Base-by-base conservation (phyloP, 1,140 invertebrate species). In the Ptiloglossa arizonensis region DNA sequence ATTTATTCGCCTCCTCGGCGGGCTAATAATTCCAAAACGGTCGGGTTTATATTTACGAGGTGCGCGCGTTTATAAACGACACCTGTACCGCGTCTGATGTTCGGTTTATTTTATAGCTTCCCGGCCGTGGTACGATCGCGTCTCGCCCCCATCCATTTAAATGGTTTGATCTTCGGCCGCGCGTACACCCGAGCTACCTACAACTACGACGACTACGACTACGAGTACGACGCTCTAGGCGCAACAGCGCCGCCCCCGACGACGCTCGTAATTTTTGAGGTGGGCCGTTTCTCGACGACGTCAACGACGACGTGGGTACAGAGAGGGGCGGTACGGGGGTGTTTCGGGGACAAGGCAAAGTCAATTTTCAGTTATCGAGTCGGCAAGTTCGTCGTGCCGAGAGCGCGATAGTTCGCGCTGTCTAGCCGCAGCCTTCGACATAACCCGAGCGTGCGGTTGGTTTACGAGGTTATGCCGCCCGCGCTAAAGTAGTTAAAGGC, bases 381-480 rank as follows among this genome's bases (percentile, higher is more conserved):
- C 62, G 67, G n/a, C 56, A 80, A 83, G 46, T 80, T 80, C 46
- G 59, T 63, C 52, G 54, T 29, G 9, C 8, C 27, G n/a, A n/a
- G 63, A 44, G 75, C 69, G 77, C 82, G 41, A 83, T 63, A 66
- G 81, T 74, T 80, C 76, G 69, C 76, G 77, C 76, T 66, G 56
- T 54, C 68, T 63, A 52, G 63, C 69, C 80, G 56, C 76, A 64
- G 29, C 52, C 63, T 75, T 68, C 81, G 62, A 57, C 56, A 46
- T 76, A 54, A 60, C 62, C 60, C 56, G 77, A 72, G 64, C 63
- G 72, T 80, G 77, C 67, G 78, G 72, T 75, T 27, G 72, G 50
- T 83, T 83, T 83, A 85, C 81, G 81, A 85, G 78, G 63, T 80
- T 85, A 83, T 19, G 54, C 38, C 22, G 60, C 5, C n/a, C 56